Percentiles rank a stretch among this genome's conserved stretches.
Conservation (phyloP, 2,113 vertebrate genomes). For the Mirounga angustirostris region DNA sequence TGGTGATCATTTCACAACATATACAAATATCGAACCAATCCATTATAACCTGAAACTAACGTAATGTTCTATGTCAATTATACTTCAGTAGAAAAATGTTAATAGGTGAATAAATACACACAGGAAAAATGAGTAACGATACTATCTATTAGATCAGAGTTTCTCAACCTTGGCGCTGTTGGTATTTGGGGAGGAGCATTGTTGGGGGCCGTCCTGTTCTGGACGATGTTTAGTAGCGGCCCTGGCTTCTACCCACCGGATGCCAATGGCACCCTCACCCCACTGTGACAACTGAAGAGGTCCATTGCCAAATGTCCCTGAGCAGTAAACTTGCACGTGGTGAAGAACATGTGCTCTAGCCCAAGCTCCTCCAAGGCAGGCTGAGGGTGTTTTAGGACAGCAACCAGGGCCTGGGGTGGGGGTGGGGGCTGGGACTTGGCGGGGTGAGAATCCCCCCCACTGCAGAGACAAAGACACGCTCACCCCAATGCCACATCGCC, state of each 20-base stretch:
- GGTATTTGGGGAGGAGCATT: background rate
- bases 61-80: background rate
- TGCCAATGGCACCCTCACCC: background rate
- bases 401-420: accelerated
- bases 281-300: background rate
- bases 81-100: background rate
- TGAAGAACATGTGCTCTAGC: background rate
- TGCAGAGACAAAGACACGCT: background rate
- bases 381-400: background rate
- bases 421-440: background rate
- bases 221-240: background rate
- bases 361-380: background rate
- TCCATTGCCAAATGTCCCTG: background rate
- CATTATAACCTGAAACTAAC: background rate
- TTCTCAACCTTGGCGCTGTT: accelerated
- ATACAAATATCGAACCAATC: background rate
- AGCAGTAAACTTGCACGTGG: background rate
- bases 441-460: background rate
- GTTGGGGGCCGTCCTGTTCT: background rate
- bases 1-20: background rate
- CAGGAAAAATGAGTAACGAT: background rate
- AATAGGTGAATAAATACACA: background rate
- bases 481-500: accelerated
- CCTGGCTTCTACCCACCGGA: background rate
- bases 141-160: background rate